Percentiles rank a stretch among this genome's conserved stretches.
phyloP scores from a whole-genome alignment of 2,797 vertebrate species.

The Rhynchonycteris naso region DNA sequence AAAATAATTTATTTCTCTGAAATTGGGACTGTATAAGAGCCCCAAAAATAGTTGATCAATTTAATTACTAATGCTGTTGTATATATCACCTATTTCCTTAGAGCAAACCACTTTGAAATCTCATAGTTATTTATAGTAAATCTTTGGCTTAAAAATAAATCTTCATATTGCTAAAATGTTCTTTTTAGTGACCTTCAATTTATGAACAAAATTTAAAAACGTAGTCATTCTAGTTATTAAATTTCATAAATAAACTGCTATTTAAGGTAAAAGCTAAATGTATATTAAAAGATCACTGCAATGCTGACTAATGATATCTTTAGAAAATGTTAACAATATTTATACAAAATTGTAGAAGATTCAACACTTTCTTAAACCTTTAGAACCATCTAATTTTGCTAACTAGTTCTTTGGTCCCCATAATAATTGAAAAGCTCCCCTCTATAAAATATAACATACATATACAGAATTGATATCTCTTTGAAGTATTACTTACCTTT shows the following conservation, averaged over 20 bases:
- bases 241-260: conserved; percentile 58
- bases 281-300: not conserved
- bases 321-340: conserved; percentile 1
- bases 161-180: conserved; percentile 32
- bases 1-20: conserved; percentile 40
- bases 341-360: not conserved
- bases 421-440: not conserved
- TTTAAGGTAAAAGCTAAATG: conserved; percentile 37
- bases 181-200: conserved; percentile 10
- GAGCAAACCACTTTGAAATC: not conserved
- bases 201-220: conserved; percentile 58
- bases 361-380: not conserved
- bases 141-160: conserved; percentile 15
- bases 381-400: not conserved
- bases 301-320: not conserved
- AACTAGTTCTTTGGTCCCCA: not conserved
- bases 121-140: conserved; percentile 55
- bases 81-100: conserved; percentile 33
- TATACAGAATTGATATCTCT: not conserved
- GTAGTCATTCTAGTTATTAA: not conserved
- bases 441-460: not conserved
- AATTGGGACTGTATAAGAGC: conserved; percentile 18
- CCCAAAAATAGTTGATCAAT: conserved; percentile 42
- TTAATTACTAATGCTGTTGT: conserved; percentile 46
- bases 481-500: not conserved